phyloP scores from a whole-genome alignment of 2,888 invertebrate genomes.

The Hanleya hanleyi region DNA sequence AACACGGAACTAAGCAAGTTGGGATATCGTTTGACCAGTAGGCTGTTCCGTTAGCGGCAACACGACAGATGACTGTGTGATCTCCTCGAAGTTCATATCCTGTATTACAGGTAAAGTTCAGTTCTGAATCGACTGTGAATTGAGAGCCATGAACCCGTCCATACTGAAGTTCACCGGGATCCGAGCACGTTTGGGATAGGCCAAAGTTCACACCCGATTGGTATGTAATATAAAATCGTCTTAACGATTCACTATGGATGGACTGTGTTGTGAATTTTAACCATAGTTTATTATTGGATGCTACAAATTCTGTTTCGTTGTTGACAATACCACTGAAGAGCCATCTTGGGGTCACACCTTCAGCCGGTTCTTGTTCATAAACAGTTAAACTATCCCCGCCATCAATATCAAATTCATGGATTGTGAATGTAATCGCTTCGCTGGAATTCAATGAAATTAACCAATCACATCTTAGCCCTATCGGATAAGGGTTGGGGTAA shows the following conservation, averaged over 20 bases:
- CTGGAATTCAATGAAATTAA: background rate
- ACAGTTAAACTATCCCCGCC: background rate
- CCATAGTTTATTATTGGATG: no score
- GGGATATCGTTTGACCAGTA: background rate
- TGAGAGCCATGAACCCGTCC: background rate
- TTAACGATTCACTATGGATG: no score
- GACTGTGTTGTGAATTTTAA: no score
- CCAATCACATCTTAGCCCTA: background rate
- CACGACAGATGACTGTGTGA: background rate
- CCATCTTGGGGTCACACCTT: background rate
- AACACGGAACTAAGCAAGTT: background rate
- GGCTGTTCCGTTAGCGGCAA: background rate
- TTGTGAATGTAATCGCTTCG: background rate
- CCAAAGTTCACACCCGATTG: no score
- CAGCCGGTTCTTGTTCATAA: background rate
- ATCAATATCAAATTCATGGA: background rate
- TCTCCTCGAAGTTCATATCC: background rate
- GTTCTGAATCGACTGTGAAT: background rate
- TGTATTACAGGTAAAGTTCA: background rate
- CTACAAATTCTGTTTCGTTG: background rate
- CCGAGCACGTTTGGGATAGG: no score
- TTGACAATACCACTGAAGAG: background rate
- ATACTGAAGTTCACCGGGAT: background rate
- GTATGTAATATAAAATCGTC: no score
- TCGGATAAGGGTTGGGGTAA: background rate